A percentile compares a stretch with the other conserved stretches of the same genome.
These are phyloP conservation scores for Lucilia sericata DNA, from an alignment of 1,140 invertebrate genomes.

Conservation along the genomic window DNA sequence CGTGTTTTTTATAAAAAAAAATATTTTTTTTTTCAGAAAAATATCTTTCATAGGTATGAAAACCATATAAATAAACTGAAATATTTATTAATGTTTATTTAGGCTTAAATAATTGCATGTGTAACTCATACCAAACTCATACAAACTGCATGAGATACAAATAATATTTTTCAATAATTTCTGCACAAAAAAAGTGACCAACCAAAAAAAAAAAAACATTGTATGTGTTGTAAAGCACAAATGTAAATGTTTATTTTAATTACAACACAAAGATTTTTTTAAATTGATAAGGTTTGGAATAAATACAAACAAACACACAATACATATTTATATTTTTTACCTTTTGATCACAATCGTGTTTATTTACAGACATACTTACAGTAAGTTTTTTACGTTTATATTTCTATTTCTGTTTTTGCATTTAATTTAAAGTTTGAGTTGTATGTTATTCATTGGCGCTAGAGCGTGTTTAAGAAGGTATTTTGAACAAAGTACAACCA, in stretches of 20 bases:
- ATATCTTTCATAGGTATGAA: too few relatives aligned
- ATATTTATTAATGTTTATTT: constrained; percentile 8
- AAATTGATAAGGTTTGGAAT: constrained; percentile 34
- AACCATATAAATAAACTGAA: neutral
- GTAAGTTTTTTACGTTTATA: neutral
- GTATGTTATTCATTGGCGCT: neutral
- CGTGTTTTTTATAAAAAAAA: neutral
- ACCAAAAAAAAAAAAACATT: neutral
- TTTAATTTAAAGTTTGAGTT: neutral
- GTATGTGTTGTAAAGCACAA: neutral
- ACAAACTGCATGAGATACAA: neutral
- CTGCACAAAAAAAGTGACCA: too few relatives aligned
- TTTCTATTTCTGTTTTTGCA: neutral
- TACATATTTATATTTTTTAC: neutral
- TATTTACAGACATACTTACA: neutral
- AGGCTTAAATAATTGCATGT: constrained; percentile 23
- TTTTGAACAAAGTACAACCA: neutral
- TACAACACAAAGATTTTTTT: constrained; percentile 19
- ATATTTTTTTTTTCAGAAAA: too few relatives aligned
- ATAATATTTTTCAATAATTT: neutral
- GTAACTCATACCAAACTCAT: neutral
- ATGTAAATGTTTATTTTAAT: constrained; percentile 40
- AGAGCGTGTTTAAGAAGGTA: neutral
- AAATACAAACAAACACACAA: neutral
- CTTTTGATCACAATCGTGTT: constrained; percentile 12